A percentile compares a stretch with the other conserved stretches of the same genome.
phyloP scores from a whole-genome alignment of 2,888 invertebrate species.

The Meghimatium bilineatum region DNA sequence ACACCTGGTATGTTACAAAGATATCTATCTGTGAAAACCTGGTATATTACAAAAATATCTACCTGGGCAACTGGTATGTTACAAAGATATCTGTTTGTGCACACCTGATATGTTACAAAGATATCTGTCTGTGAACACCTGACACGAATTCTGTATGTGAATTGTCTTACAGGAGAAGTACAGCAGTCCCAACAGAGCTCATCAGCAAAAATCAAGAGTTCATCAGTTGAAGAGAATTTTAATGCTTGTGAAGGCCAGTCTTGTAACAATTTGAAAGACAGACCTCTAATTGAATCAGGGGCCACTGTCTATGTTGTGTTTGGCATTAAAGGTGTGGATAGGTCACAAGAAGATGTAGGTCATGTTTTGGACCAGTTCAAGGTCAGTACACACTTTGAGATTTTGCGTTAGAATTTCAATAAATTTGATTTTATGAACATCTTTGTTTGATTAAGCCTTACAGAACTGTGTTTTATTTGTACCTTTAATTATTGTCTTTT shows the following conservation, averaged over 20 bases:
- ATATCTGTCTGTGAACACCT: too few relatives aligned
- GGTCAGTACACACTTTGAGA: slow-evolving; percentile 50
- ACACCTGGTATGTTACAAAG: too few relatives aligned
- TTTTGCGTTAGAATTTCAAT: background rate
- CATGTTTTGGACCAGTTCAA: slow-evolving; percentile 68
- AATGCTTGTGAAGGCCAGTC: slow-evolving; percentile 62
- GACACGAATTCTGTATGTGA: background rate
- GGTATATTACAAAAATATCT: too few relatives aligned
- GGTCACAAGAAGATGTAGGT: slow-evolving; percentile 59
- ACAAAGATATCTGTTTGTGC: too few relatives aligned
- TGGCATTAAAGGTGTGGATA: slow-evolving; percentile 67
- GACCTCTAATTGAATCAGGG: slow-evolving; percentile 68
- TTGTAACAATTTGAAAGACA: slow-evolving; percentile 64
- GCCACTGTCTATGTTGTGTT: slow-evolving; percentile 72
- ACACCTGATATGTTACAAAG: too few relatives aligned
- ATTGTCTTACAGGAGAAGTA: background rate
- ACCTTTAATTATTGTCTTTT: too few relatives aligned
- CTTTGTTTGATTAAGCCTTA: too few relatives aligned
- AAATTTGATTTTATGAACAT: background rate
- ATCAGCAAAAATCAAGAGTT: slow-evolving; percentile 4
- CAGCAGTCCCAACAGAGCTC: background rate
- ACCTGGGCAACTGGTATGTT: too few relatives aligned
- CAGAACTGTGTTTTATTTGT: too few relatives aligned
- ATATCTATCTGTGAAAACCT: too few relatives aligned
- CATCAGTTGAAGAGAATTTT: slow-evolving; percentile 60